Conservation (phyloP, 2,888 invertebrate genomes). For the Ptycholaimellus sp. region DNA sequence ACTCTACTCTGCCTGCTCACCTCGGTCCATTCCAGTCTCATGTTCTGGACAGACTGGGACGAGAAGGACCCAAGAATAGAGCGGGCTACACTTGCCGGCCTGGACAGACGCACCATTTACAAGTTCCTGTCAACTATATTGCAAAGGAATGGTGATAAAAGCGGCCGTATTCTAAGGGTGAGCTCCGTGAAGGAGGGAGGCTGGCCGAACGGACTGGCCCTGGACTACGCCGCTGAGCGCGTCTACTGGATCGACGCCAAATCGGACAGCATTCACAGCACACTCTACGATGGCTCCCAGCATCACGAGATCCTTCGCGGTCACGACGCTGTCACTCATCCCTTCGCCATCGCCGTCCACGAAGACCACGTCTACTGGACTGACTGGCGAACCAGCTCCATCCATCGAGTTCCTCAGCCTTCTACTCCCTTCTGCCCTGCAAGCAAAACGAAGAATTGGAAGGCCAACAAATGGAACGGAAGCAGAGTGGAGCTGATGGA, state of each 20-base stretch:
- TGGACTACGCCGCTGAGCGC: constrained; percentile 46
- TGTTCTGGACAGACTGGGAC: constrained; percentile 69
- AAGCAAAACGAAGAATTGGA: neutral
- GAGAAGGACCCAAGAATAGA: constrained; percentile 52
- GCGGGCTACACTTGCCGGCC: constrained; percentile 51
- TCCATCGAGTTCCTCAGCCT: constrained; percentile 37
- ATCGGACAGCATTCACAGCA: constrained; percentile 61
- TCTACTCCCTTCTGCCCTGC: neutral
- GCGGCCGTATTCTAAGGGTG: too few relatives aligned
- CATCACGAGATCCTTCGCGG: constrained; percentile 45
- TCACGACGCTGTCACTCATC: constrained; percentile 47
- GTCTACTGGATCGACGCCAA: constrained; percentile 25
- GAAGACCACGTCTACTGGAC: constrained; percentile 74
- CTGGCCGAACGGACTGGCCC: constrained; percentile 42
- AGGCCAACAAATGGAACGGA: constrained; percentile 61
- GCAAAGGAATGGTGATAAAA: too few relatives aligned
- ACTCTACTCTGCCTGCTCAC: neutral
- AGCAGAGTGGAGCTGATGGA: constrained; percentile 52
- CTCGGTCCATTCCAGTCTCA: constrained; percentile 7
- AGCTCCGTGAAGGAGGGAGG: constrained; percentile 23
- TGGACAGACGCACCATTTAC: constrained; percentile 37
- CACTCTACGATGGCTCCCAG: constrained; percentile 50
- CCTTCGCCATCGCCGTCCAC: constrained; percentile 62
- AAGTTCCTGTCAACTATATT: too few relatives aligned
- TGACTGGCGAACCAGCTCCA: constrained; percentile 66